Evolutionary conservation across 1,140 invertebrate genomes (phyloP).

Genomic region (Drosophila teissieri): DNA sequence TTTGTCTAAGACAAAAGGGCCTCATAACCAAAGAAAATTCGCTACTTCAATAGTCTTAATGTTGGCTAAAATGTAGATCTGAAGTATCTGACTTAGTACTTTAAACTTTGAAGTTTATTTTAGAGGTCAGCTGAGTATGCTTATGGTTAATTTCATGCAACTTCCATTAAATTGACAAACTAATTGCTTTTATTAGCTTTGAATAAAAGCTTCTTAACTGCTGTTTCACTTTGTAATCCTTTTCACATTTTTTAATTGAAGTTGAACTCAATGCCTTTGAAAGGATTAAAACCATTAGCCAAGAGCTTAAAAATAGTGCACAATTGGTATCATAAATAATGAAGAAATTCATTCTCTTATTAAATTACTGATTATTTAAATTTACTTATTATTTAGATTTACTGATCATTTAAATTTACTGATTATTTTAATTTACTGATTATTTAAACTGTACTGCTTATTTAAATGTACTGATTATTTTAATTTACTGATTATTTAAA

Average conservation of each 20-base stretch:
- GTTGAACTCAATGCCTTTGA: neutral
- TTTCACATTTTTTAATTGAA: neutral
- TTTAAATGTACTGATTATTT: no score
- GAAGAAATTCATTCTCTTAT: no score
- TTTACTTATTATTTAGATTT: no score
- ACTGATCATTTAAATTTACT: no score
- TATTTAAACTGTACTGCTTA: no score
- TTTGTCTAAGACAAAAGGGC: neutral
- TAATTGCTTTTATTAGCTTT: neutral
- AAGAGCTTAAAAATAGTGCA: neutral
- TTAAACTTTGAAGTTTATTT: no score
- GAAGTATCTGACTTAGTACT: neutral
- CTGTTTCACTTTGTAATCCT: neutral
- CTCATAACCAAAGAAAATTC: slow-evolving; percentile 2
- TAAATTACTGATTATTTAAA: no score
- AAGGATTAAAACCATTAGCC: neutral
- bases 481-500: no score
- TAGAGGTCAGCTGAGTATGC: no score
- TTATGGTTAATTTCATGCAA: no score
- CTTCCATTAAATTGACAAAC: neutral
- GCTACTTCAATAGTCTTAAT: slow-evolving; percentile 4
- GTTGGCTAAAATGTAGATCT: neutral
- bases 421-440: no score
- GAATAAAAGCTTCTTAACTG: neutral
- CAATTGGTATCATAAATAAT: neutral